Base-by-base conservation (phyloP, 2,888 invertebrate genomes). In the Erynnis tages region DNA sequence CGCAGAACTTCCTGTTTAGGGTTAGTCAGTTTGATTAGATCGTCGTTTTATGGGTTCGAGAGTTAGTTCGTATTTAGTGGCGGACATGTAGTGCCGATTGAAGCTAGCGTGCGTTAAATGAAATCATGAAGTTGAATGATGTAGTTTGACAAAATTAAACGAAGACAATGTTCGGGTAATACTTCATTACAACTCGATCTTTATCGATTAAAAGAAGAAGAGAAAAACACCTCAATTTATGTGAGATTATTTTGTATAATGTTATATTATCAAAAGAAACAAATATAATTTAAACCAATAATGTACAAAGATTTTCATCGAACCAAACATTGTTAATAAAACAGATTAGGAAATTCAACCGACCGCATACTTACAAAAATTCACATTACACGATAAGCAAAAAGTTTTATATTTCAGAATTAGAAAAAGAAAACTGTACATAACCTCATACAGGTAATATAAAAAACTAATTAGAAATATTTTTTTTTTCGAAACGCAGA, bases 1-100 rank as follows among this genome's bases (percentile, higher is more conserved):
- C 94, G 93, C 23, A 95, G 88, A 14, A 95, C 93, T 76, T 94
- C 93, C 92, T 92, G 75, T 59, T 67, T 61, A 55, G 58, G 46
- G 57, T 55, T 50, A 34, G 37, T 46, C 19, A 17, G 40, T 34
- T 44, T 17, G 37, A 34, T 53, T 55, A 52, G 30, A 30, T 7
- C 29, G 2, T 41, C 29, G 13, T 37, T 40, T 21, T 27, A 30
- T 11, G 34, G 11, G 14, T 53, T 21, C 1, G 14, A 11, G 8
- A 8, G 34, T 35, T 35, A 45, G 34, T 45, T 10, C 30, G 54
- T 34, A 27, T 70, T 69, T 61, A 53, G 30, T 43, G 43, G 19
- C 17, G 34, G n/a, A n/a, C n/a, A n/a, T 34, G 13, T 4, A 60
- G 45, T 27, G 53, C 62, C 62, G 5, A 30, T 3, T 59, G 16